Conservation (phyloP, 2,888 invertebrate species). For the Tipula helvola region DNA sequence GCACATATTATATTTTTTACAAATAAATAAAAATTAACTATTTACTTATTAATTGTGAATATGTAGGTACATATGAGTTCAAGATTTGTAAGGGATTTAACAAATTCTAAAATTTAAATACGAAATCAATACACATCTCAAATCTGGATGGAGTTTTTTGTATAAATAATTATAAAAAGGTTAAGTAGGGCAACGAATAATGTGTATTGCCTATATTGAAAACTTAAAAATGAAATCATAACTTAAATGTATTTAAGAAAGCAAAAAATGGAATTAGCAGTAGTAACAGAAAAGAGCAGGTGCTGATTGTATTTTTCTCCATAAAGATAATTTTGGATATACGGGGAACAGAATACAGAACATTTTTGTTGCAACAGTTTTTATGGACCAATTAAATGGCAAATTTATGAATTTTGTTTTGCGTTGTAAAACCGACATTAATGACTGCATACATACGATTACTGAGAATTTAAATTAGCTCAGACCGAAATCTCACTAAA, state of each 20-base stretch:
- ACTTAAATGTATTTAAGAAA: not conserved
- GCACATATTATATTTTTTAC: not conserved
- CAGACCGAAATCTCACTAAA: not conserved
- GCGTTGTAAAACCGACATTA: not conserved
- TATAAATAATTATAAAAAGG: not conserved
- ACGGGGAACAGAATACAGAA: not conserved
- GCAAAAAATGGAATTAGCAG: not conserved
- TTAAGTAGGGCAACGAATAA: not conserved
- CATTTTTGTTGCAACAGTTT: not conserved
- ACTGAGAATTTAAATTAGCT: not conserved
- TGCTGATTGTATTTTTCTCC: not conserved
- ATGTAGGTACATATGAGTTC: not conserved
- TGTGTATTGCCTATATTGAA: not conserved
- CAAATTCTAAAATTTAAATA: not conserved
- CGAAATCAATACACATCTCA: not conserved
- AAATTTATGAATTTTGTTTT: not conserved
- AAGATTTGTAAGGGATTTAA: not conserved
- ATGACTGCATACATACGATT: not conserved
- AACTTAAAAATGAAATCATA: not conserved
- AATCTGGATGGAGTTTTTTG: not conserved
- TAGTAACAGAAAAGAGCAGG: not conserved
- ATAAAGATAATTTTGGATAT: not conserved
- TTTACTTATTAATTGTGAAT: not conserved
- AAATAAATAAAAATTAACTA: not conserved
- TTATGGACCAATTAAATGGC: not conserved